Evolutionary conservation across 2,888 invertebrate species (phyloP).

Genomic region (Ichneumon xanthorius): DNA sequence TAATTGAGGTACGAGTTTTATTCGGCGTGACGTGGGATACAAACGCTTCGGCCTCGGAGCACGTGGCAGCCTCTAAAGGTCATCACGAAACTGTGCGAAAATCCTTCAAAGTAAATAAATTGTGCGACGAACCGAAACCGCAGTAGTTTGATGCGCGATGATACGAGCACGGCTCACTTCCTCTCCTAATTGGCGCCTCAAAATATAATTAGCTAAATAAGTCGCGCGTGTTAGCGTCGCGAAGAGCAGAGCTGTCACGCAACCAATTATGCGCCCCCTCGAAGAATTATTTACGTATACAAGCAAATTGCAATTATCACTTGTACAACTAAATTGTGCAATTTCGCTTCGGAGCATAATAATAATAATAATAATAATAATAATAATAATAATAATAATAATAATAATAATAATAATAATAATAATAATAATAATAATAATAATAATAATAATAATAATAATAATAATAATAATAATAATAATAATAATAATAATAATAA

Average conservation of each 20-base stretch:
- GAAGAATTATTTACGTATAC: background rate
- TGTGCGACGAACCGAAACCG: background rate
- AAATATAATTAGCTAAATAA: conserved; percentile 21
- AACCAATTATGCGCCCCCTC: background rate
- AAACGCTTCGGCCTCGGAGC: background rate
- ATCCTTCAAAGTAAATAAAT: background rate
- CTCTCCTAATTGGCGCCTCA: conserved; percentile 29
- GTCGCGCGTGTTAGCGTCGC: background rate
- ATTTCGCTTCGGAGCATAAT: background rate
- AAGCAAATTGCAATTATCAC: background rate
- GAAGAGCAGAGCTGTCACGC: background rate
- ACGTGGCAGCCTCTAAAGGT: background rate
- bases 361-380: too few species aligned
- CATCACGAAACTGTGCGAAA: background rate
- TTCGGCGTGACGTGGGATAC: background rate
- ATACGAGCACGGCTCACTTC: background rate
- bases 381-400: too few species aligned
- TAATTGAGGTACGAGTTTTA: background rate
- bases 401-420: too few species aligned
- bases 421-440: too few species aligned
- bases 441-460: too few species aligned
- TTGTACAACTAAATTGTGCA: background rate
- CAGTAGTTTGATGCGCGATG: background rate
- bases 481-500: too few species aligned
- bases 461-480: too few species aligned